A percentile compares a stretch with the other conserved stretches of the same genome.
Evolutionary conservation across 1,140 invertebrate genomes (phyloP).

Genomic region (Meloidogyne exigua): DNA sequence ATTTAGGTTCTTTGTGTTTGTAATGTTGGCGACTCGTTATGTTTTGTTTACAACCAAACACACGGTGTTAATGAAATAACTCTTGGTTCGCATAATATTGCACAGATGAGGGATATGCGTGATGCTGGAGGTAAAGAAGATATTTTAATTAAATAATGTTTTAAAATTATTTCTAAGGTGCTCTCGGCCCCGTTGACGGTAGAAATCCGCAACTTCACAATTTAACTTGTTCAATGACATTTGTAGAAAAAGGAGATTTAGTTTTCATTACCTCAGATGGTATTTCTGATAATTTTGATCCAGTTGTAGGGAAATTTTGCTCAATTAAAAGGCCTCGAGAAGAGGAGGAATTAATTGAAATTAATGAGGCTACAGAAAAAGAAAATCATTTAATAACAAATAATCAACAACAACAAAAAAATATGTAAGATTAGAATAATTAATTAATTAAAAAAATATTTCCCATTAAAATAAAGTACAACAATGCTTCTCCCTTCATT

Average conservation of each 20-base stretch:
- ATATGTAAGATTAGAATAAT: background rate
- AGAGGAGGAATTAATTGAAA: conserved; percentile 36
- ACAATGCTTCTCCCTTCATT: conserved; percentile 7
- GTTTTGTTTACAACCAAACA: conserved; percentile 79
- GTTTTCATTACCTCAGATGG: conserved; percentile 86
- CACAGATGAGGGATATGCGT: conserved; percentile 82
- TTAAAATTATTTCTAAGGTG: conserved; percentile 66
- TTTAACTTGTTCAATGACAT: conserved; percentile 82
- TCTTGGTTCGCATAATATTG: conserved; percentile 82
- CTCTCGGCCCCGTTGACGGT: conserved; percentile 83
- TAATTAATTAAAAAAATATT: background rate
- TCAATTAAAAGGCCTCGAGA: conserved; percentile 65
- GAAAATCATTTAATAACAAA: background rate
- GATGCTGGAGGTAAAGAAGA: conserved; percentile 74
- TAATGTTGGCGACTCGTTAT: conserved; percentile 85
- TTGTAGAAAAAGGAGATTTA: conserved; percentile 75
- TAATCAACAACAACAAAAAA: conserved; percentile 1
- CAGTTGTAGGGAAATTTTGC: conserved; percentile 88
- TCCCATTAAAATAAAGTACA: background rate
- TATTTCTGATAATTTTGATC: conserved; percentile 90
- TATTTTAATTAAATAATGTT: background rate
- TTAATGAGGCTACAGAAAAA: background rate
- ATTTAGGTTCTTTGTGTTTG: conserved; percentile 76
- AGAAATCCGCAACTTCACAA: conserved; percentile 84
- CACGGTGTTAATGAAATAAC: conserved; percentile 73